A percentile compares a stretch with the other conserved stretches of the same genome.
Conservation (phyloP, 2,797 vertebrate genomes). For the Leptoclinus maculatus region DNA sequence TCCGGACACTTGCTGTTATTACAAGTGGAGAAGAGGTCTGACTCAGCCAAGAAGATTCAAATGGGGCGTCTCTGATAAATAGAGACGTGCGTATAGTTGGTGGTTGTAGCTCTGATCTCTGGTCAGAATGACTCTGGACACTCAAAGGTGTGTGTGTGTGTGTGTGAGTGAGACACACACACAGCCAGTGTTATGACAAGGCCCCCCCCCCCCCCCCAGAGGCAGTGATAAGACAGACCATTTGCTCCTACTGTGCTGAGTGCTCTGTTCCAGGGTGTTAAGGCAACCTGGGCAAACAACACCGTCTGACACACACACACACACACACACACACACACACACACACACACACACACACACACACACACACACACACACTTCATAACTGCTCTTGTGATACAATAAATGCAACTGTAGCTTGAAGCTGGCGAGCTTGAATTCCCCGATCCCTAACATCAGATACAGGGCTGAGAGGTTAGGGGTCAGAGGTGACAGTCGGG, state of each 20-base stretch:
- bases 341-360: slow-evolving; percentile 31
- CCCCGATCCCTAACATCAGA: not conserved
- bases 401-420: slow-evolving; percentile 29
- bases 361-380: not conserved
- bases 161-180: not conserved
- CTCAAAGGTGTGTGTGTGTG: slow-evolving; percentile 22
- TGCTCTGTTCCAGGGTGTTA: slow-evolving; percentile 73
- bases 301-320: slow-evolving; percentile 55
- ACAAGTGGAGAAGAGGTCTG: too few relatives aligned
- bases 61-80: too few relatives aligned
- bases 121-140: slow-evolving; percentile 42
- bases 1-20: too few relatives aligned
- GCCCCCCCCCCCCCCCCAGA: slow-evolving; percentile 54
- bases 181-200: slow-evolving; percentile 75
- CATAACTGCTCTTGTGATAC: not conserved
- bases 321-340: slow-evolving; percentile 27
- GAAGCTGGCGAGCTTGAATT: slow-evolving; percentile 8
- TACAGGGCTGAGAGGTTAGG: slow-evolving; percentile 5
- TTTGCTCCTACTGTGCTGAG: slow-evolving; percentile 80
- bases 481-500: slow-evolving; percentile 35
- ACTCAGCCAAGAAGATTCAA: too few relatives aligned
- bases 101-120: slow-evolving; percentile 34
- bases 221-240: slow-evolving; percentile 74
- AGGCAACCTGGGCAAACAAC: slow-evolving; percentile 76
- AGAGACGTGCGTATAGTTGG: too few relatives aligned